Conservation (phyloP, 2,797 vertebrate genomes). For the Acestrorhynchus altus region DNA sequence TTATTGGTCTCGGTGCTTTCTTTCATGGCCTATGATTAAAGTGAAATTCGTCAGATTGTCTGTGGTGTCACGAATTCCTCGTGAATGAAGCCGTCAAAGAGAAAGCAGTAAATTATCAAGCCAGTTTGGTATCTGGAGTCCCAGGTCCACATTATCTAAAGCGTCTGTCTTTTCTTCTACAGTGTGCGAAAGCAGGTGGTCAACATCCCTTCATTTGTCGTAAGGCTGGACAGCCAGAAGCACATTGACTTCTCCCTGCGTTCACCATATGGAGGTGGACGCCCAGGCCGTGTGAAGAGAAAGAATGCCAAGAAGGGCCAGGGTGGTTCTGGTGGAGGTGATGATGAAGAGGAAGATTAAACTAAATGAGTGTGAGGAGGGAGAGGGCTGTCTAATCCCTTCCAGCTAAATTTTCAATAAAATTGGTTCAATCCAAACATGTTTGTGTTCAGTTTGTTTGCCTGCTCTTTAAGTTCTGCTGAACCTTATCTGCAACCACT, state of each 20-base stretch:
- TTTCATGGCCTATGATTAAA: constrained; percentile 77
- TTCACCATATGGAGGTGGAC: constrained; percentile 91
- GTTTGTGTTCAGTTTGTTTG: background rate
- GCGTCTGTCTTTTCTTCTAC: background rate
- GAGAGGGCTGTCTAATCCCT: constrained; percentile 49
- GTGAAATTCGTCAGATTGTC: constrained; percentile 68
- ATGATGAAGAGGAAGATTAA: constrained; percentile 93
- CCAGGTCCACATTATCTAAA: background rate
- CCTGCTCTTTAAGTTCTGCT: background rate
- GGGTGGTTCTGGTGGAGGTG: constrained; percentile 85
- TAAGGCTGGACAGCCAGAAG: constrained; percentile 94
- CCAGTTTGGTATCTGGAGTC: background rate
- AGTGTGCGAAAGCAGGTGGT: constrained; percentile 96
- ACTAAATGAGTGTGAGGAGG: constrained; percentile 51
- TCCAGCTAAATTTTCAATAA: constrained; percentile 76
- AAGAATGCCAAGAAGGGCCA: constrained; percentile 97
- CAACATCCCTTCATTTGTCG: constrained; percentile 94
- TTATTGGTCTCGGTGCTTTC: background rate
- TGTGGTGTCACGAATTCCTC: constrained; percentile 84
- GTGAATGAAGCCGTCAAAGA: constrained; percentile 78
- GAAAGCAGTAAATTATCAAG: background rate
- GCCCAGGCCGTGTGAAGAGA: constrained; percentile 91
- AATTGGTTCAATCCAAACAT: constrained; percentile 47
- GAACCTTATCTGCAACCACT: no score
- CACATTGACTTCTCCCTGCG: constrained; percentile 96